These are phyloP conservation scores for Pimephales promelas DNA, from an alignment of 2,113 vertebrate genomes.

Conservation along the genomic window DNA sequence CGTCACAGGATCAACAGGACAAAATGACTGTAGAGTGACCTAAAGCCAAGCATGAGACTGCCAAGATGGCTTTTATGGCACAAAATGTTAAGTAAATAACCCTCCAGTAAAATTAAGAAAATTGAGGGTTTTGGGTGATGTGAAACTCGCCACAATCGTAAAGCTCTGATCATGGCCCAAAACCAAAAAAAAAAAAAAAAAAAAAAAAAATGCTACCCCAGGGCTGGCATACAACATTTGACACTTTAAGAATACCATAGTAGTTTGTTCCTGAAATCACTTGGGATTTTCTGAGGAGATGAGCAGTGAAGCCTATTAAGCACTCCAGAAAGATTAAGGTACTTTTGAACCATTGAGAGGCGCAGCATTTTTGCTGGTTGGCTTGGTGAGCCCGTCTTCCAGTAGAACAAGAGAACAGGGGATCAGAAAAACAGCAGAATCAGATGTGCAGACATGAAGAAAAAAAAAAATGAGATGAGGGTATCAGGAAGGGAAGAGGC, in stretches of 20 bases:
- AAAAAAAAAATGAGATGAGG: conserved; percentile 33
- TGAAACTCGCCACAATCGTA: not conserved
- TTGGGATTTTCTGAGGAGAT: conserved; percentile 5
- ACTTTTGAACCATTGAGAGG: conserved; percentile 1
- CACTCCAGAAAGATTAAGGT: not conserved
- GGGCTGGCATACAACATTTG: not conserved
- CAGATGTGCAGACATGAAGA: not conserved
- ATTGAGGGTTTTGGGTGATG: not conserved
- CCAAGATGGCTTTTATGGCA: conserved; percentile 22
- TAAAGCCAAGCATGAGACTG: not conserved
- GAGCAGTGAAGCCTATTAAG: conserved; percentile 14
- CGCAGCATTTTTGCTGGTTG: not conserved
- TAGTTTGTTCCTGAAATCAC: conserved; percentile 2
- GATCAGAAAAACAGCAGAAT: not conserved
- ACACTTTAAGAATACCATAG: not conserved
- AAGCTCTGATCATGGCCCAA: not conserved
- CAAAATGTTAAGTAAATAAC: conserved; percentile 2
- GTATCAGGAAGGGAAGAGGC: conserved; percentile 17
- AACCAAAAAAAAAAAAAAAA: not conserved
- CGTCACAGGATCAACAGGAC: not conserved
- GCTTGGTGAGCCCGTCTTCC: conserved; percentile 4
- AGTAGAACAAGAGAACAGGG: not conserved
- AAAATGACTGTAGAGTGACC: not conserved
- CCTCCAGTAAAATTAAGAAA: not conserved
- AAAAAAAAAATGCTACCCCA: not conserved